A percentile compares a stretch with the other conserved stretches of the same genome.
Evolutionary conservation across 2,113 vertebrate species (phyloP).

Genomic region (Corapipo altera): DNA sequence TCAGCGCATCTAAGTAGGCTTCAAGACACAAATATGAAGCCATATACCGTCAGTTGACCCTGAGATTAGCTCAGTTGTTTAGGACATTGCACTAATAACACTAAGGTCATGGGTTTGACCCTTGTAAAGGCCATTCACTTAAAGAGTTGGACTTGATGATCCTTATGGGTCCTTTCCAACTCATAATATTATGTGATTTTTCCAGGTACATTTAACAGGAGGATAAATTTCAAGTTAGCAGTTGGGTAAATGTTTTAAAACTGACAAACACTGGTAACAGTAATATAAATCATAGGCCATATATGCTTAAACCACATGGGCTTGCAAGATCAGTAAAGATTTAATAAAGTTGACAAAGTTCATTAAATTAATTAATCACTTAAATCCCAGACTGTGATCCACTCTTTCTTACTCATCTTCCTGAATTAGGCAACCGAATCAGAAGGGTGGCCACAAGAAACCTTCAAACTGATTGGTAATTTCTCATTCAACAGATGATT

Average conservation of each 20-base stretch:
- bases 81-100: background rate
- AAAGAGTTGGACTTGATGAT: background rate
- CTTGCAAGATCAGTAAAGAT: background rate
- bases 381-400: background rate
- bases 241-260: background rate
- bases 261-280: background rate
- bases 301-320: background rate
- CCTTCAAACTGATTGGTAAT: background rate
- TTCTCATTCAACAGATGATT: background rate
- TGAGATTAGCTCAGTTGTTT: background rate
- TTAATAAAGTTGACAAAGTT: constrained; percentile 1
- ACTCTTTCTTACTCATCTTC: background rate
- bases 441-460: background rate
- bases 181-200: background rate
- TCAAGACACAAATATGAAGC: background rate
- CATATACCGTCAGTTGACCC: background rate
- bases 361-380: background rate
- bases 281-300: background rate
- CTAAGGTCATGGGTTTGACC: background rate
- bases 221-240: background rate
- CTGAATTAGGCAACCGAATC: background rate
- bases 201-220: background rate
- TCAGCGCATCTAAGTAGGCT: background rate
- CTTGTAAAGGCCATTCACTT: background rate
- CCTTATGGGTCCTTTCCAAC: background rate